These are phyloP conservation scores for Thyatira batis DNA, from an alignment of 2,888 invertebrate genomes.

Conservation along the genomic window DNA sequence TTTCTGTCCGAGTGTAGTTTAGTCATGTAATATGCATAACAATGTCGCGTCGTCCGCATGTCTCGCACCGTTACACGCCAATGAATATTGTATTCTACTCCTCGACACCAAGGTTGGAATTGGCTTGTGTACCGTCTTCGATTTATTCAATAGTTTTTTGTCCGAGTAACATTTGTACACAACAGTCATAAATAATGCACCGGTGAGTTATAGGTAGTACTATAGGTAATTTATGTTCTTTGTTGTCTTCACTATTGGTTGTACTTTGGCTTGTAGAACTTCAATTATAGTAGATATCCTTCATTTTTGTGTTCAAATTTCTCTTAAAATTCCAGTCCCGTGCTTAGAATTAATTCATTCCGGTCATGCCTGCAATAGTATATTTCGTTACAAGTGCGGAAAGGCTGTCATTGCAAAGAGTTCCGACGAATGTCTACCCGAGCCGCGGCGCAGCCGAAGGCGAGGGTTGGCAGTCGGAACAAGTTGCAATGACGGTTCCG, in stretches of 20 bases:
- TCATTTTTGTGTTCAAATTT: neutral
- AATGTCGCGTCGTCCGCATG: conserved; percentile 27
- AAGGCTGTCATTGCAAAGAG: too few relatives aligned
- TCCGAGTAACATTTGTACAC: conserved; percentile 6
- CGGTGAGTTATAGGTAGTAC: neutral
- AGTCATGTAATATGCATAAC: conserved; percentile 38
- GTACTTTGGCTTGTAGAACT: neutral
- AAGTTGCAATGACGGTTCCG: too few relatives aligned
- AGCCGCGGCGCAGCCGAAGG: too few relatives aligned
- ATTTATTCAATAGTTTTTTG: conserved; percentile 26
- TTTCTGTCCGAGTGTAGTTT: conserved; percentile 20
- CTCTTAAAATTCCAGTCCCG: neutral
- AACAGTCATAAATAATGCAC: neutral
- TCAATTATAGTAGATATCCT: neutral
- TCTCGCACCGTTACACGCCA: conserved; percentile 27
- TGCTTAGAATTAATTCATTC: neutral
- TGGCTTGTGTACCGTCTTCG: conserved; percentile 7
- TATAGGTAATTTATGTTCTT: neutral
- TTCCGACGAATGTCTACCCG: too few relatives aligned
- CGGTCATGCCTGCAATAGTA: neutral
- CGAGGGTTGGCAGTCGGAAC: too few relatives aligned
- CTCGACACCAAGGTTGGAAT: conserved; percentile 20
- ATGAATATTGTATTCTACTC: conserved; percentile 20
- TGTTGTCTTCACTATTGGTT: neutral
- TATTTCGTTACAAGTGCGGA: too few relatives aligned